Percentiles rank a stretch among this genome's conserved stretches.
These are phyloP conservation scores for Battus philenor DNA, from an alignment of 1,140 invertebrate genomes.

Conservation along the genomic window DNA sequence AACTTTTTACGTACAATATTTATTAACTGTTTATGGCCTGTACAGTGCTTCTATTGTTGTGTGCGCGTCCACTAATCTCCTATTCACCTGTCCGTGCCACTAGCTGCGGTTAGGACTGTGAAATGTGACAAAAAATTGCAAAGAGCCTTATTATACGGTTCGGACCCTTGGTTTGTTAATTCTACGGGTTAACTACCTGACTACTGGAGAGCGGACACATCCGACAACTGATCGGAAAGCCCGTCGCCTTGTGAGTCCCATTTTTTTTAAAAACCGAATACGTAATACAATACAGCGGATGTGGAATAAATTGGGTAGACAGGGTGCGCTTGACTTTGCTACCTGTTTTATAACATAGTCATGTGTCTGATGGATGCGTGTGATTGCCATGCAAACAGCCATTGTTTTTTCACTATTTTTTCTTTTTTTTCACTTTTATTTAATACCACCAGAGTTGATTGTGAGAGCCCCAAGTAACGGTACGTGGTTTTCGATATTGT, in stretches of 20 bases:
- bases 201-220: conserved; percentile 43
- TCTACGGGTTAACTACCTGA: conserved; percentile 66
- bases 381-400: conserved; percentile 21
- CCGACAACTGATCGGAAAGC: conserved; percentile 46
- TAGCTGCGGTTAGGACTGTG: conserved; percentile 61
- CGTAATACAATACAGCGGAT: conserved; percentile 69
- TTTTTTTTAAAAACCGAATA: conserved; percentile 44
- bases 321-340: conserved; percentile 59
- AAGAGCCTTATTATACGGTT: conserved; percentile 48
- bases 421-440: conserved; percentile 48
- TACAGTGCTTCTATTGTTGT: conserved; percentile 64
- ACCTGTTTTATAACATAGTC: conserved; percentile 61
- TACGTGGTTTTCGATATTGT: conserved; percentile 50
- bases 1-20: conserved; percentile 38
- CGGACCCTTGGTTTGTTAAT: conserved; percentile 55
- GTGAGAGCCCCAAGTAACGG: conserved; percentile 39
- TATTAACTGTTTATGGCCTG: conserved; percentile 66
- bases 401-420: conserved; percentile 22
- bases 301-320: conserved; percentile 70
- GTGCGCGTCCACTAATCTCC: conserved; percentile 59
- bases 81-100: conserved; percentile 63
- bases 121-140: conserved; percentile 73
- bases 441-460: conserved; percentile 24
- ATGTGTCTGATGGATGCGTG: conserved; percentile 42
- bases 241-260: conserved; percentile 59